Evolutionary conservation across 2,113 vertebrate genomes (phyloP).

Genomic region (Mystacornis crossleyi): DNA sequence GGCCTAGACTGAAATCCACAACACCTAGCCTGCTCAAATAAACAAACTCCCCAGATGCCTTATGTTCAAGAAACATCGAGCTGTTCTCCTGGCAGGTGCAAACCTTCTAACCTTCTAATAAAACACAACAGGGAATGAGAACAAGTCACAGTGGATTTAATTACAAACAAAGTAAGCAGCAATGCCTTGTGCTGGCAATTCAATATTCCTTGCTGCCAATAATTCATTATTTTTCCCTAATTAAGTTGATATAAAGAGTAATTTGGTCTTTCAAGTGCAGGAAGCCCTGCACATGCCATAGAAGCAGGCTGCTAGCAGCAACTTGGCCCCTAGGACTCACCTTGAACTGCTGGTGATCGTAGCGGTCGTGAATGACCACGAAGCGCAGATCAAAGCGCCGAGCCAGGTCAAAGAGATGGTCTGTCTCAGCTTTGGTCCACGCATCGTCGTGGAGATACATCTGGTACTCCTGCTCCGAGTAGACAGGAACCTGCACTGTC

Average conservation of each 20-base stretch:
- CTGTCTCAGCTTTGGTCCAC: constrained; percentile 98
- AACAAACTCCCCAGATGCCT: neutral
- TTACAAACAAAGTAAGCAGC: constrained; percentile 43
- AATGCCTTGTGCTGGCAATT: constrained; percentile 35
- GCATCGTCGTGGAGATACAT: constrained; percentile 96
- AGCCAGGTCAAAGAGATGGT: constrained; percentile 96
- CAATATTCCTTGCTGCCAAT: constrained; percentile 42
- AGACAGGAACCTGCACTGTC: constrained; percentile 95
- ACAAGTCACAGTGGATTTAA: constrained; percentile 35
- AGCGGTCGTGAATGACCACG: constrained; percentile 94
- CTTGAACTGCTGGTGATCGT: constrained; percentile 97
- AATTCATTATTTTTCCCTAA: constrained; percentile 53
- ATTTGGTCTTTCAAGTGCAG: neutral
- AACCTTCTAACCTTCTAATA: constrained; percentile 33
- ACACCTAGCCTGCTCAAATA: neutral
- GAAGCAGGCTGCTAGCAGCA: neutral
- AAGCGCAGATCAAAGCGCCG: constrained; percentile 96
- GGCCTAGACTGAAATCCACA: neutral
- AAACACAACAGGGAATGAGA: constrained; percentile 20
- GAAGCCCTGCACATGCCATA: neutral
- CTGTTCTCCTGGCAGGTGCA: neutral
- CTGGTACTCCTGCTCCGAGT: constrained; percentile 98
- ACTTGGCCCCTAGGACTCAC: constrained; percentile 71
- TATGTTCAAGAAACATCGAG: neutral
- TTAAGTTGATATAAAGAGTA: constrained; percentile 46